Evolutionary conservation across 2,113 vertebrate species (phyloP), one percentile per base, ranked within the genome.

Genomic region (Carassius carassius): DNA sequence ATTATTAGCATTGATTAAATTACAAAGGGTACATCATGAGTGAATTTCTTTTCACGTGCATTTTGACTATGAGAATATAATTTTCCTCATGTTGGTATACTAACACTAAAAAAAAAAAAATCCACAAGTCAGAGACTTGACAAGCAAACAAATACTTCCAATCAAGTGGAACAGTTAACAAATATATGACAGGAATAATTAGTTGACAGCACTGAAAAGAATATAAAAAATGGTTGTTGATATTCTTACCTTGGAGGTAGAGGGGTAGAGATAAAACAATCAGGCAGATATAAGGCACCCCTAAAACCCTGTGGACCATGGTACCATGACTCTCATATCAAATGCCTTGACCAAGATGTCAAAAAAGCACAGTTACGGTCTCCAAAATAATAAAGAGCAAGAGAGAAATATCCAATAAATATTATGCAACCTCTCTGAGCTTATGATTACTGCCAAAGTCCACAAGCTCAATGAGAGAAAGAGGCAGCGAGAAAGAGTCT

Each of bases 251-350:
- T 84, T 90, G 82, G 58, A 87, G 65, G 19, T 87, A 37, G 65
- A 83, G 12, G 32, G 83, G 80, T 49, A 84, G 70, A 41, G 85
- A 67, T 10, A 80, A 83, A 72, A 87, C 51, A 67, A 25, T 69
- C 65, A 89, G 32, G 77, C 70, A 89, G 67, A 88, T 79, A 56
- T 65, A 67, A 54, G 80, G 41, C 72, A 84, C 60, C 82, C 83
- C 83, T 85, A 82, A 81, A 83, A 85, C 63, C 86, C 84, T 87
- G 82, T 86, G 76, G 51, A 89, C 83, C 90, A 91, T 91, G 84
- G 23, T 89, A 73, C 90, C 90, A 91, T 91, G 90, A 89, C 84
- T 75, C 86, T 87, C 76, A 44, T 72, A 63, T 84, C 82, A 72
- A 74, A 77, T 67, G 47, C 51, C 16, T 44, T 44, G 19, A 82